Conservation (phyloP, 2,888 invertebrate species). For the Napeogenes sylphis region DNA sequence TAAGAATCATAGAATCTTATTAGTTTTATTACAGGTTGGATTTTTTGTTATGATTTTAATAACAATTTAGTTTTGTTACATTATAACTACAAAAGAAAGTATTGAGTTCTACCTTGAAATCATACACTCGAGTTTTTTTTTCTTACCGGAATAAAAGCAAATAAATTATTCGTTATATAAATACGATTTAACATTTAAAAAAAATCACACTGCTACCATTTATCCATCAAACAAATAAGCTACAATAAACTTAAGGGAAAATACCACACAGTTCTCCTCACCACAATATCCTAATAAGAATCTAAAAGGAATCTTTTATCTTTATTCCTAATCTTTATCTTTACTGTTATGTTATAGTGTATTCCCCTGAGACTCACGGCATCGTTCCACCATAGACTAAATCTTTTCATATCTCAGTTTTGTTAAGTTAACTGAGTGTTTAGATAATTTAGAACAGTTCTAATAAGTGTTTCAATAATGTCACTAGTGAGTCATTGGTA, state of each 20-base stretch:
- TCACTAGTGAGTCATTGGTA: too few species aligned
- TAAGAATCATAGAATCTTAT: neutral
- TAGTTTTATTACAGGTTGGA: neutral
- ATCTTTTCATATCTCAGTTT: neutral
- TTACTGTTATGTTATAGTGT: slow-evolving; percentile 21
- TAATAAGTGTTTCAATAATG: too few species aligned
- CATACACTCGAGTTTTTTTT: too few species aligned
- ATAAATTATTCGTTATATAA: too few species aligned
- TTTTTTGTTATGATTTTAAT: too few species aligned
- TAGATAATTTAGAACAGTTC: neutral
- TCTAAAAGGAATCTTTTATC: slow-evolving; percentile 13
- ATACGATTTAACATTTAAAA: too few species aligned
- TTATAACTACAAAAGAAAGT: too few species aligned
- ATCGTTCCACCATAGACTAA: slow-evolving; percentile 9
- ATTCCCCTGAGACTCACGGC: slow-evolving; percentile 9
- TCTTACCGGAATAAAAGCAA: too few species aligned
- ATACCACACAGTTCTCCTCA: slow-evolving; percentile 2
- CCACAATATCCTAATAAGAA: slow-evolving; percentile 18
- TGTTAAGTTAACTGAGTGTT: neutral
- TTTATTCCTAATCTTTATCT: slow-evolving; percentile 18
- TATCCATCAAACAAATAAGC: slow-evolving; percentile 1
- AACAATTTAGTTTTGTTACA: too few species aligned
- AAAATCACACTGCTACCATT: neutral
- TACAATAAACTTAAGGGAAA: slow-evolving; percentile 7
- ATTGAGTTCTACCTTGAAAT: too few species aligned